These are phyloP conservation scores for Scrobipalpa costella DNA, from an alignment of 2,888 invertebrate genomes.

Conservation along the genomic window DNA sequence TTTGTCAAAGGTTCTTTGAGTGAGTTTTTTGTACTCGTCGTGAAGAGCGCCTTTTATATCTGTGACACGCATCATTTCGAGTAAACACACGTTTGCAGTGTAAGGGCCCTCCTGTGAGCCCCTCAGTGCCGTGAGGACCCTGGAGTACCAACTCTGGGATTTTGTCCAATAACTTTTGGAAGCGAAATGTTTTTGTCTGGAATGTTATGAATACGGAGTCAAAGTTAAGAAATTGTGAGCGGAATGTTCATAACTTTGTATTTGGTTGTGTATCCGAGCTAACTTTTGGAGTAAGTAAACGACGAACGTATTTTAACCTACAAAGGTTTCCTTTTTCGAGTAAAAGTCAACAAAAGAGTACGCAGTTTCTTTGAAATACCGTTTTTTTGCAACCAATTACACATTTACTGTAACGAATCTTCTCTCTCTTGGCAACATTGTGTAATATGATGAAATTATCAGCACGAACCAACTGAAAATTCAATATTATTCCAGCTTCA, in stretches of 20 bases:
- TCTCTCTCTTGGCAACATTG: background rate
- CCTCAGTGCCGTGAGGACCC: slow-evolving; percentile 31
- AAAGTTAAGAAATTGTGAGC: slow-evolving; percentile 10
- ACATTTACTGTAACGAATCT: background rate
- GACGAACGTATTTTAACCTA: background rate
- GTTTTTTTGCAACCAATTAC: background rate
- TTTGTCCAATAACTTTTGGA: slow-evolving; percentile 29
- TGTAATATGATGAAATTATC: background rate
- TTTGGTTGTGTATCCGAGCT: background rate
- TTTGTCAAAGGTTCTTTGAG: slow-evolving; percentile 73
- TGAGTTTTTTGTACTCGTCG: slow-evolving; percentile 56
- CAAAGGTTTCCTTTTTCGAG: background rate
- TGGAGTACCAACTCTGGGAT: slow-evolving; percentile 40
- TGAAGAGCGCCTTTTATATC: slow-evolving; percentile 56
- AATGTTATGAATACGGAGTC: slow-evolving; percentile 11
- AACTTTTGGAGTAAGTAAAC: background rate
- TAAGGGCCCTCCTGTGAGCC: slow-evolving; percentile 37
- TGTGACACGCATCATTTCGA: slow-evolving; percentile 66
- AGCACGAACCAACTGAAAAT: slow-evolving; percentile 33
- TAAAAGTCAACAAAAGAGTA: background rate
- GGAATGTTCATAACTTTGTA: slow-evolving; percentile 11
- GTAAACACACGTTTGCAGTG: slow-evolving; percentile 59
- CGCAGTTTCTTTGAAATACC: background rate
- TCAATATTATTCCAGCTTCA: slow-evolving; percentile 52
- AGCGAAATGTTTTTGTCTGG: slow-evolving; percentile 28